Conservation (phyloP, 2,888 invertebrate species). For the Cantharis rustica region DNA sequence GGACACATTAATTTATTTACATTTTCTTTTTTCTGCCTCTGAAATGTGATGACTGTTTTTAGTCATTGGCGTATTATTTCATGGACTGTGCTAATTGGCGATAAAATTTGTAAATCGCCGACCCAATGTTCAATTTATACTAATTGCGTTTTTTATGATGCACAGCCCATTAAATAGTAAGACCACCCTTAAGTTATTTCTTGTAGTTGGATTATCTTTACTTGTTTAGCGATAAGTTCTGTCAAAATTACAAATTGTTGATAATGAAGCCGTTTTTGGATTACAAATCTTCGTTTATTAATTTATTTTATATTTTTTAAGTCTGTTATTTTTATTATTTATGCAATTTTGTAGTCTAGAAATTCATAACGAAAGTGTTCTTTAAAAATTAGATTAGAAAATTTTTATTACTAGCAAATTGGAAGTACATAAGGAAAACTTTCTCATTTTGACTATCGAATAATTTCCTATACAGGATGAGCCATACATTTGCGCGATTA, state of each 20-base stretch:
- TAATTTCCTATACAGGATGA: background rate
- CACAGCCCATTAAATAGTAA: background rate
- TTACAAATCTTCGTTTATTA: background rate
- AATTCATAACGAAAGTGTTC: conserved; percentile 1
- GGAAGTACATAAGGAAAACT: background rate
- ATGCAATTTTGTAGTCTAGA: background rate
- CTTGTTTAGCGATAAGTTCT: background rate
- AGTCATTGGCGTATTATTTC: background rate
- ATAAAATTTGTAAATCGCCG: background rate
- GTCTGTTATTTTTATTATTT: background rate
- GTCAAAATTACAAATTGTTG: background rate
- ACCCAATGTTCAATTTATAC: too few species aligned
- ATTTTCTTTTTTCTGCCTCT: background rate
- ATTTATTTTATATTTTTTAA: background rate
- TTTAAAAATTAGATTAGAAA: background rate
- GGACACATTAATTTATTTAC: background rate
- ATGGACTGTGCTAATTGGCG: background rate
- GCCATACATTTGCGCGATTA: background rate
- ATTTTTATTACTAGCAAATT: conserved; percentile 2
- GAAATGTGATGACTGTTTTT: background rate
- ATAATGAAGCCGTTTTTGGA: background rate
- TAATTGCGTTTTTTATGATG: background rate
- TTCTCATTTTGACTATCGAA: background rate
- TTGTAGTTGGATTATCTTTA: background rate
- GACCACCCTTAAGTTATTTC: background rate